Evolutionary conservation across 2,797 vertebrate genomes (phyloP), one percentile per base, ranked within the genome.

Genomic region (Myotis pilosus): DNA sequence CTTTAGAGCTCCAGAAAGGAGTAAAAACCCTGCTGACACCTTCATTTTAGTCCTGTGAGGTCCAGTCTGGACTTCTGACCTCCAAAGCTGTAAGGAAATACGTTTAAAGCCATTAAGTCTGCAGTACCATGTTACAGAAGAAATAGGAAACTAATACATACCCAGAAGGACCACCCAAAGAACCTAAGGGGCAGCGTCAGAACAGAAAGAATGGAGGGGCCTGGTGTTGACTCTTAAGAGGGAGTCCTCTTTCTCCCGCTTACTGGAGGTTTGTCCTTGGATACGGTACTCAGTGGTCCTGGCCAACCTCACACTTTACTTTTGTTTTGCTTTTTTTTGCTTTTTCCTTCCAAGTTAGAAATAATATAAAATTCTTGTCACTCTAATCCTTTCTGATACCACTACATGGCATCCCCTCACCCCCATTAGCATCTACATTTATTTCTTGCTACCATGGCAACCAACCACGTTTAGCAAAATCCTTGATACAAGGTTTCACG

Each of bases 371-470:
- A 53, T 17, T 78, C 12, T 49, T 86, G n/a, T 30, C 38, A 83
- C 15, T 66, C 82, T n/a, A 17, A 89, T 74, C 20, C 85, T 94
- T 62, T 44, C 68, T 87, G 74, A 80, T 83, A 90, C 36, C 28
- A 57, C 13, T 55, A 57, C 53, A 41, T 57, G 28, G 60, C 81
- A 44, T 53, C 86, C 95, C 60, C 47, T 62, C 30, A n/a, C 80
- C 83, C 44, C 85, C 51, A 80, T 93, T 94, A 83, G 79, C 69
- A 89, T 89, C 78, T 85, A 49, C 64, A 51, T 94, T 94, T 92
- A 88, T 41, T 57, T 90, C 49, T 93, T 87, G 93, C 41, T 96
- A 62, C 96, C 92, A 97, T 94, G 36, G 76, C 57, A 96, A 97
- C 94, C 30, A 83, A 71, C 19, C 49, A 68, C 79, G 95, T 64